Evolutionary conservation across 2,888 invertebrate species (phyloP), one percentile per base, ranked within the genome.

Genomic region (Odontomyia ornata): DNA sequence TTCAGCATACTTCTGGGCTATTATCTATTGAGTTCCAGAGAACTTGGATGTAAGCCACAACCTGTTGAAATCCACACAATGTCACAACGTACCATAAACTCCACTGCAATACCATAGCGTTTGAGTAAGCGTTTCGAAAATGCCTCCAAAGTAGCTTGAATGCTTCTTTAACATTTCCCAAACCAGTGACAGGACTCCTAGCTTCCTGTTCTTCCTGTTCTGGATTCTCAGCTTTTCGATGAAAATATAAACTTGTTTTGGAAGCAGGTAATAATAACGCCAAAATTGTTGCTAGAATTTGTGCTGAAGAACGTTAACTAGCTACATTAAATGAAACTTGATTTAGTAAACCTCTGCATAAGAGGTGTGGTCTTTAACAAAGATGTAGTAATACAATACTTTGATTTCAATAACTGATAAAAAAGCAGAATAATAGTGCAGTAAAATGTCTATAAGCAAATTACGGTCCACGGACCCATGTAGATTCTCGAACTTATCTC

Each of bases 71-170:
- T 4, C 93, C 93, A 80, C 92, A 92, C 5, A 93, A 90, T 0
- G 92, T 91, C 23, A 93, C 86, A 0, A 92, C 90, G 91, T 93
- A 94, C 93, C 93, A 94, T 7, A 93, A 79, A 0, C 93, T 93
- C 94, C 94, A 94, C 83, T 92, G 91, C 0, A 92, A 78, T 0
- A 93, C 90, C 80, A 90, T 89, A 0, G 82, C 80, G 83, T 91
- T 90, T 0, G 89, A 88, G 81, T 90, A 92, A 13, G 92, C 91
- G 76, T 86, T 86, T 30, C 86, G 82, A 80, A 92, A 91, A 81
- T 92, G 91, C 60, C 84, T 82, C 88, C 90, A 89, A 80, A 92
- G 85, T 46, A 90, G 83, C 9, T 82, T 79, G 21, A 72, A 79
- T 71, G 23, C 79, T 72, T 1, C 23, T 65, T n/a, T 28, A 27